phyloP scores from a whole-genome alignment of 2,888 invertebrate species.

The Lasioglossum calceatum region DNA sequence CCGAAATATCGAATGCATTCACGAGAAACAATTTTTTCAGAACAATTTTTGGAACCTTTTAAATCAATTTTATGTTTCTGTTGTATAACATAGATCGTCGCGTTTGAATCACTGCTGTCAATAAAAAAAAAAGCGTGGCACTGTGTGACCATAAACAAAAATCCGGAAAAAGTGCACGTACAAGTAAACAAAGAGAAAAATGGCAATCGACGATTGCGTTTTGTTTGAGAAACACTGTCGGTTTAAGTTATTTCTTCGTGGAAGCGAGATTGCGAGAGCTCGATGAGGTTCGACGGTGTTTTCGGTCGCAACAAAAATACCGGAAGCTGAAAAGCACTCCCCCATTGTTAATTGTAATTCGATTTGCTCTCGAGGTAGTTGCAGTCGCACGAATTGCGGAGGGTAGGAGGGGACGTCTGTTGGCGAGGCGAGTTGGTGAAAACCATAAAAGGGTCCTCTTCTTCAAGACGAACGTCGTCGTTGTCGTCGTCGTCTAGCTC shows the following conservation, averaged over 20 bases:
- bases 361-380: conserved; percentile 32
- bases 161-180: neutral
- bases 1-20: neutral
- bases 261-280: neutral
- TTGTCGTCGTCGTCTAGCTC: conserved; percentile 62
- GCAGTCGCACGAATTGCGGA: conserved; percentile 29
- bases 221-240: neutral
- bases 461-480: conserved; percentile 60
- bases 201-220: too few relatives aligned
- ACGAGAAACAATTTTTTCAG: neutral
- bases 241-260: neutral
- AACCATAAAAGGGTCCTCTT: conserved; percentile 61
- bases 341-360: conserved; percentile 52
- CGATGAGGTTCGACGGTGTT: conserved; percentile 19
- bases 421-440: conserved; percentile 48
- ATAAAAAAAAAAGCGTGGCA: neutral
- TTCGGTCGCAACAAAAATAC: conserved; percentile 34
- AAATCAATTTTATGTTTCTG: neutral
- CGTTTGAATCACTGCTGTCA: neutral
- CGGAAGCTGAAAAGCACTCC: conserved; percentile 28
- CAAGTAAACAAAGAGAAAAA: neutral
- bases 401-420: conserved; percentile 23
- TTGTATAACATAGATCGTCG: neutral
- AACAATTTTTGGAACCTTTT: neutral
- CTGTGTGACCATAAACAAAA: neutral